Evolutionary conservation across 2,797 vertebrate species (phyloP), one percentile per base, ranked within the genome.

Genomic region (Microctenopoma stevenorrisi): DNA sequence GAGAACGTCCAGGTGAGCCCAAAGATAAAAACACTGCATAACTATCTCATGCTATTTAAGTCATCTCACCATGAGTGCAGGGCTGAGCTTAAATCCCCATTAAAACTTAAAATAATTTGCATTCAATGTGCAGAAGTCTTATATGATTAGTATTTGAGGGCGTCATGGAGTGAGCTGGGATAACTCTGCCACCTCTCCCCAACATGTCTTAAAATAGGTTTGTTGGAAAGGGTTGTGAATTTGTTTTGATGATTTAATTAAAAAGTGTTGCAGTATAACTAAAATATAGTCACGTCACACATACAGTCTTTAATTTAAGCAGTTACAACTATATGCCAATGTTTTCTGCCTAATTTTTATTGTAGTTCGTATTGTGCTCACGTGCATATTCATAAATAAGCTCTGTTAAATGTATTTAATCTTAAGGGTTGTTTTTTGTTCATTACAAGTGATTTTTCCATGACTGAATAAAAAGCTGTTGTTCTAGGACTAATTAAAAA

Each of bases 31-130:
- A 53, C 42, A 46, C 46, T 37, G 65, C 22, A 25, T 26, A 22
- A 22, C 12, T 25, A 8, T 50, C 8, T 22, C 13, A 4, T 22
- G 33, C 35, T 14, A 14, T 18, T 67, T 16, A 63, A 53, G 47
- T 42, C 42, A 56, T 62, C n/a, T 26, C 38, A 67, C 56, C 5
- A 11, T 47, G 40, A 58, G 42, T 30, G 28, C 48, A 12, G 35
- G 68, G 58, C 28, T 15, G 55, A 60, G 15, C 55, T 63, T 9
- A 38, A 55, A 47, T 56, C 35, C n/a, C 50, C 22, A 2, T 65
- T 55, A 9, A 61, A 65, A 64, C 26, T 7, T n/a, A 33, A 33
- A 14, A 57, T 38, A 9, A 71, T 68, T 66, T 18, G 11, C 13
- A 18, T 13, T 12, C 46, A 37, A 5, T 4, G 28, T 46, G 30